Conservation (phyloP, 2,113 vertebrate species). For the Xyrauchen texanus region DNA sequence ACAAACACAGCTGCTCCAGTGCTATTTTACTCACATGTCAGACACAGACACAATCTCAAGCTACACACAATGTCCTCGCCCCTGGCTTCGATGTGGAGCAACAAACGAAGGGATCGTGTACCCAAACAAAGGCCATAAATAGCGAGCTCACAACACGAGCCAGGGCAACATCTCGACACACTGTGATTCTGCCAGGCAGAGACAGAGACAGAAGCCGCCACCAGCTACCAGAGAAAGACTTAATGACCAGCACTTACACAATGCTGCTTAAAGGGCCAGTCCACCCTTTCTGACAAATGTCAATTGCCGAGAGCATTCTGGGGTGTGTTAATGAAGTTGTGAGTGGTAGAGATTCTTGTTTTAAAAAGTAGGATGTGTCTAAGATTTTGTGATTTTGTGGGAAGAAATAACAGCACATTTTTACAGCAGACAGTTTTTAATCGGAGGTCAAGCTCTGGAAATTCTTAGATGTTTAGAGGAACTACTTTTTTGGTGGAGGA, state of each 20-base stretch:
- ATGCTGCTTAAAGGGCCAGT: constrained; percentile 25
- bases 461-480: neutral
- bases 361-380: too few species aligned
- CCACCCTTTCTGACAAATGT: neutral
- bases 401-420: too few species aligned
- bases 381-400: too few species aligned
- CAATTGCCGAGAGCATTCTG: neutral
- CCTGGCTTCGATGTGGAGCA: constrained; percentile 14
- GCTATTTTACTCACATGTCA: neutral
- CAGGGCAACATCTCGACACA: neutral
- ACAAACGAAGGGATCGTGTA: constrained; percentile 38
- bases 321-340: neutral
- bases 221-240: neutral
- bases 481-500: neutral
- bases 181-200: neutral
- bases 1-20: constrained; percentile 23
- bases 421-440: too few species aligned
- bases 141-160: constrained; percentile 21
- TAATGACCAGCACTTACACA: constrained; percentile 9
- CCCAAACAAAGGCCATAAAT: constrained; percentile 20
- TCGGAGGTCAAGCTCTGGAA: too few species aligned
- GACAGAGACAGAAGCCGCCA: constrained; percentile 10
- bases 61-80: constrained; percentile 9
- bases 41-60: neutral
- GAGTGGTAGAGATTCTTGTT: neutral